Evolutionary conservation across 2,797 vertebrate genomes (phyloP).

Genomic region (Oryzias sinensis): DNA sequence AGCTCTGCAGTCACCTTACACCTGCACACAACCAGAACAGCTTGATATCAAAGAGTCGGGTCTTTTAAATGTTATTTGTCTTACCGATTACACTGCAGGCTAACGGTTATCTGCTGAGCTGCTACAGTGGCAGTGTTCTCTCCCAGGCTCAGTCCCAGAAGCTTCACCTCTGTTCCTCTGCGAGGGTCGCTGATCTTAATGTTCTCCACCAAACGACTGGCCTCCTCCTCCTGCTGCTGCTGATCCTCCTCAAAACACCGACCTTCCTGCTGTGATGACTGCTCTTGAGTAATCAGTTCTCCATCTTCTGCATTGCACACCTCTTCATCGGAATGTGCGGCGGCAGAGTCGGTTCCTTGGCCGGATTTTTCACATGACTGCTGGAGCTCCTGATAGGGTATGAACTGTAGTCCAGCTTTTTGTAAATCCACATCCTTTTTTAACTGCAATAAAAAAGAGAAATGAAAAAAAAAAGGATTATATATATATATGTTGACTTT

Average conservation of each 20-base stretch:
- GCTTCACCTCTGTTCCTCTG: conserved; percentile 80
- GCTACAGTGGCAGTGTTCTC: conserved; percentile 78
- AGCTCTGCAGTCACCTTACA: conserved; percentile 83
- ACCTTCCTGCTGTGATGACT: conserved; percentile 24
- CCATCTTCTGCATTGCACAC: conserved; percentile 3
- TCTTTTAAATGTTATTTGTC: background rate
- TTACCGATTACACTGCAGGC: conserved; percentile 81
- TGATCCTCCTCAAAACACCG: conserved; percentile 35
- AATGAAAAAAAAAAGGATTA: background rate
- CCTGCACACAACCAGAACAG: conserved; percentile 49
- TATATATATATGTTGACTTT: background rate
- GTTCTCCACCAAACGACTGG: conserved; percentile 69
- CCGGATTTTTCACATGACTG: conserved; percentile 56
- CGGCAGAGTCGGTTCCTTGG: background rate
- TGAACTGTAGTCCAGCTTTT: conserved; percentile 81
- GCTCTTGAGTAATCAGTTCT: conserved; percentile 11
- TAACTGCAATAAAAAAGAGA: conserved; percentile 57
- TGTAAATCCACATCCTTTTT: conserved; percentile 82
- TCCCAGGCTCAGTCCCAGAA: conserved; percentile 78
- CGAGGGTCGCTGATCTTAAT: conserved; percentile 72
- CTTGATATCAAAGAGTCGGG: background rate
- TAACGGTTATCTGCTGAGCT: conserved; percentile 73
- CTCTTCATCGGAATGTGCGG: conserved; percentile 9
- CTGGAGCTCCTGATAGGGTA: conserved; percentile 81
- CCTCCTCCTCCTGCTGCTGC: conserved; percentile 22